Conservation (phyloP, 2,113 vertebrate species). For the Antennarius striatus region DNA sequence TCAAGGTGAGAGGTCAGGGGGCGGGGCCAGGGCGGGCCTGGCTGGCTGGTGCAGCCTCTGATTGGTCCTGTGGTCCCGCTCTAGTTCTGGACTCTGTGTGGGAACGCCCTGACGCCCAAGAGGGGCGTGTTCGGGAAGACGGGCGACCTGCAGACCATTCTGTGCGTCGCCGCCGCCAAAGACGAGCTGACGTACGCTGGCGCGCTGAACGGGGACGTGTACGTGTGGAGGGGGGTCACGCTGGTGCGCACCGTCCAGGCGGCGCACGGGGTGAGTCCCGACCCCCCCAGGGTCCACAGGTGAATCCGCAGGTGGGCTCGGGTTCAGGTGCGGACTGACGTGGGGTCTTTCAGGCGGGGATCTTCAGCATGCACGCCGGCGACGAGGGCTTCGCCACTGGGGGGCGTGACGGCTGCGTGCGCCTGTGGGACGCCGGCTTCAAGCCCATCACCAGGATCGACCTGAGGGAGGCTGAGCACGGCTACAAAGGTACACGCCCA, state of each 20-base stretch:
- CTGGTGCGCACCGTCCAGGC: constrained; percentile 90
- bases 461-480: constrained; percentile 93
- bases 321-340: too few species aligned
- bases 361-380: constrained; percentile 96
- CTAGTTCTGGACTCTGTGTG: constrained; percentile 96
- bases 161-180: constrained; percentile 91
- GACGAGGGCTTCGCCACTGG: constrained; percentile 97
- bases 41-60: too few species aligned
- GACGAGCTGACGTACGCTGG: constrained; percentile 95
- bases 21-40: too few species aligned
- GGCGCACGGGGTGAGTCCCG: constrained; percentile 87
- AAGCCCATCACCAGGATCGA: constrained; percentile 99
- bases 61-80: too few species aligned
- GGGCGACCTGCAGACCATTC: constrained; percentile 96
- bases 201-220: constrained; percentile 95
- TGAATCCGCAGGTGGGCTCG: too few species aligned
- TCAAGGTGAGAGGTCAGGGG: constrained; percentile 84
- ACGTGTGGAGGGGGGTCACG: constrained; percentile 92
- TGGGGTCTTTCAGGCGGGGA: constrained; percentile 84
- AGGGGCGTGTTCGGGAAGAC: constrained; percentile 96
- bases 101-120: constrained; percentile 93
- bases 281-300: too few species aligned
- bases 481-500: constrained; percentile 85
- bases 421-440: constrained; percentile 95
- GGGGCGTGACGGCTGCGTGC: constrained; percentile 93